Conservation (phyloP, 2,797 vertebrate genomes). For the Neostethus bicornis region DNA sequence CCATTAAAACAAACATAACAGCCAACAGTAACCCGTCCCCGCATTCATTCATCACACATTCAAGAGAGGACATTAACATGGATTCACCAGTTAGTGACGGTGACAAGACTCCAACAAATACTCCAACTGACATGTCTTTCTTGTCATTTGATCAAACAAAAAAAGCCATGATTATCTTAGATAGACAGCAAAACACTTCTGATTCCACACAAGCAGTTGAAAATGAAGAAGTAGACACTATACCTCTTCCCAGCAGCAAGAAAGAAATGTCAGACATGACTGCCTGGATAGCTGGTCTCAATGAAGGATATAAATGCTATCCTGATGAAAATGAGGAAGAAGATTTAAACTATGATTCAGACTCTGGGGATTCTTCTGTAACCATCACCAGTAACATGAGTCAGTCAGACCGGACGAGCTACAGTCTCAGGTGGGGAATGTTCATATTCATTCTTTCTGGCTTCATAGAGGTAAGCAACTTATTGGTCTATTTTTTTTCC, state of each 20-base stretch:
- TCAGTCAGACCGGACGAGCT: constrained; percentile 77
- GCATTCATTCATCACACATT: constrained; percentile 8
- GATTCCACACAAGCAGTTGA: background rate
- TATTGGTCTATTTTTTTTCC: background rate
- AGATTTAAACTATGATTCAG: constrained; percentile 80
- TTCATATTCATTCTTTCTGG: background rate
- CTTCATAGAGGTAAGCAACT: background rate
- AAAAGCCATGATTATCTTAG: background rate
- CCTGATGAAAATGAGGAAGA: constrained; percentile 62
- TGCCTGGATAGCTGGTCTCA: constrained; percentile 68
- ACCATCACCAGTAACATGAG: constrained; percentile 82
- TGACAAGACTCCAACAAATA: constrained; percentile 70
- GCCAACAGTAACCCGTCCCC: background rate
- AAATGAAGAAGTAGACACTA: background rate
- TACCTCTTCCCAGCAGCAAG: constrained; percentile 12
- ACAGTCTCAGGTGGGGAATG: constrained; percentile 79
- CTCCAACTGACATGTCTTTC: constrained; percentile 39
- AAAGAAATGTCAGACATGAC: constrained; percentile 44
- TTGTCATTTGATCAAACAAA: constrained; percentile 14
- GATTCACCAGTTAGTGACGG: constrained; percentile 46
- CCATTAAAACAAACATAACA: constrained; percentile 1
- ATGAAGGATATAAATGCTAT: constrained; percentile 48
- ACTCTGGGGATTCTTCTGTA: constrained; percentile 80
- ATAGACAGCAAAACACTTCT: background rate
- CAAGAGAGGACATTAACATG: background rate